Percentiles rank a stretch among this genome's conserved stretches.
Conservation (phyloP, 2,113 vertebrate species). For the Mystacornis crossleyi region DNA sequence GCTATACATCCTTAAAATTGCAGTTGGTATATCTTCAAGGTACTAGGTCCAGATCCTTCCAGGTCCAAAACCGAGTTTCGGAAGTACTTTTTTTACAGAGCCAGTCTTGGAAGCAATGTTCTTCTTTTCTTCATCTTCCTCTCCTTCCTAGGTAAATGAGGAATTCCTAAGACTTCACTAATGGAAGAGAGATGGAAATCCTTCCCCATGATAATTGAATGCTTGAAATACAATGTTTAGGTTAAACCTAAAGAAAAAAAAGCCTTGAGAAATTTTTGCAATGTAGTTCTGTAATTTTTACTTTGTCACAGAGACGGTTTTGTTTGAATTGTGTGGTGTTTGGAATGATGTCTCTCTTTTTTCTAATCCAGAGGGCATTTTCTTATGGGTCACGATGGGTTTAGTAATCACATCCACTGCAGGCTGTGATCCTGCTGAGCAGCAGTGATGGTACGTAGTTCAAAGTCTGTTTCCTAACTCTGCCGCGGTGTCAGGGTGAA, state of each 20-base stretch:
- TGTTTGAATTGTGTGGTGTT: neutral
- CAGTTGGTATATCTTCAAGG: neutral
- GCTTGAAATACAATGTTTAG: neutral
- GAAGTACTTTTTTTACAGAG: neutral
- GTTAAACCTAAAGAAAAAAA: neutral
- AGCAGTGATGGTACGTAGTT: neutral
- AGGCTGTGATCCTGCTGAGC: neutral
- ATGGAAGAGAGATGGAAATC: neutral
- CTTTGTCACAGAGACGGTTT: neutral
- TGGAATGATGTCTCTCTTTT: neutral
- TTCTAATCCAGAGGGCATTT: neutral
- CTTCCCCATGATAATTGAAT: neutral
- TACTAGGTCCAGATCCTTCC: neutral
- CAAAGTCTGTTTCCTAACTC: conserved; percentile 13
- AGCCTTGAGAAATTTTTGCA: neutral
- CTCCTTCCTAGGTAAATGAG: neutral
- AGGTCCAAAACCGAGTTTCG: neutral
- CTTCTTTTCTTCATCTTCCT: neutral
- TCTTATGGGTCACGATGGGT: accelerated
- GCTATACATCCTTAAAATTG: neutral
- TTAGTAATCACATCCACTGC: neutral
- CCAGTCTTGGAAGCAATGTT: neutral
- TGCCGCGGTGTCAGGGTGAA: neutral
- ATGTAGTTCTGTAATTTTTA: neutral
- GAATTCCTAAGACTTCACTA: neutral